Conservation (phyloP, 2,888 invertebrate species). For the Amblyjoppa proteus region DNA sequence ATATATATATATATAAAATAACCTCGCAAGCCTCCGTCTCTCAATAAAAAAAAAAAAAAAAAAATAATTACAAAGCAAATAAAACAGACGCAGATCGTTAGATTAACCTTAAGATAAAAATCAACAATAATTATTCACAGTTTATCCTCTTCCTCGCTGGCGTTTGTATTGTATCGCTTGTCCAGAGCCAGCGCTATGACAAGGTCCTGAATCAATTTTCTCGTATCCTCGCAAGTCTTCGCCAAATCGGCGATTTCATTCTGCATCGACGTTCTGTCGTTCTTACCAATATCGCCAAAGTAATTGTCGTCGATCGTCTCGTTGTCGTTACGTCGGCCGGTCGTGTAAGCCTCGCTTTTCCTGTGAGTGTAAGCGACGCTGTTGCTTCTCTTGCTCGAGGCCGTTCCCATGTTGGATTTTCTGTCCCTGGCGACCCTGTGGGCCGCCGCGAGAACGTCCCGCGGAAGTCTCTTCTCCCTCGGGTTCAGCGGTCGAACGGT, state of each 20-base stretch:
- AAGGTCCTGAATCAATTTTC: conserved; percentile 79
- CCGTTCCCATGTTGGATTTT: conserved; percentile 83
- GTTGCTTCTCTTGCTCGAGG: conserved; percentile 75
- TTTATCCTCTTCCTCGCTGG: conserved; percentile 55
- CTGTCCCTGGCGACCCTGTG: conserved; percentile 93
- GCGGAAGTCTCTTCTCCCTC: conserved; percentile 92
- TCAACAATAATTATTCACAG: conserved; percentile 1
- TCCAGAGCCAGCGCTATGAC: conserved; percentile 72
- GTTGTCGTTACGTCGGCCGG: conserved; percentile 65
- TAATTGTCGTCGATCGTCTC: conserved; percentile 66
- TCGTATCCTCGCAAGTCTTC: conserved; percentile 79
- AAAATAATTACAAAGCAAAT: not conserved
- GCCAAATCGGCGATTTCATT: conserved; percentile 77
- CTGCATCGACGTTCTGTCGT: conserved; percentile 69
- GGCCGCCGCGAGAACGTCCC: conserved; percentile 92
- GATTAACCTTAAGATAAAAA: not conserved
- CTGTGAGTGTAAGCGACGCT: conserved; percentile 72
- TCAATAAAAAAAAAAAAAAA: not conserved
- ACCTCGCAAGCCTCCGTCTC: not conserved
- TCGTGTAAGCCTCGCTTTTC: conserved; percentile 74
- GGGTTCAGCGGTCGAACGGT: conserved; percentile 94
- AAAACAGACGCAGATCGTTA: not conserved
- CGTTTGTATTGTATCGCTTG: conserved; percentile 59
- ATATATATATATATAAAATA: not conserved
- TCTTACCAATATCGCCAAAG: conserved; percentile 65